Base-by-base conservation (phyloP, 2,797 vertebrate genomes). In the Falco rusticolus region DNA sequence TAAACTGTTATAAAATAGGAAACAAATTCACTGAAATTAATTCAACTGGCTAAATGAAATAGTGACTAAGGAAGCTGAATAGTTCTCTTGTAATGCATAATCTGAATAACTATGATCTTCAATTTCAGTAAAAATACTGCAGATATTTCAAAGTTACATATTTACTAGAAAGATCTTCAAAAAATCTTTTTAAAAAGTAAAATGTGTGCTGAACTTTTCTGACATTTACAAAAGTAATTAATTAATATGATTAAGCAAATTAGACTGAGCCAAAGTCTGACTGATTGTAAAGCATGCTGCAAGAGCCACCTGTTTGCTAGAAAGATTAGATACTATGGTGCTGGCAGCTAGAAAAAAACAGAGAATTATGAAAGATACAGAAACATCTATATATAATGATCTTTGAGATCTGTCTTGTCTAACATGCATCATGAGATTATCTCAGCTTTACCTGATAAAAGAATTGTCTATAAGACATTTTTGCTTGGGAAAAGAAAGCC, bases 161-260 rank as follows among this genome's bases (percentile, higher is more conserved):
- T 97, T 97, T 97, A 89, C 94, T 69, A 91, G 84, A 93, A 95
- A 91, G 82, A 94, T 91, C 90, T 91, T 88, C 13, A 86, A 79
- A 96, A 96, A 89, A 69, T 48, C 92, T 91, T 96, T 95, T 94
- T 84, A 31, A 93, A 93, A 97, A 97, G 94, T 96, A 97, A 95
- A 97, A 97, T 95, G 79, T 93, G 90, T 53, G 16, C 87, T 97
- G 95, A 97, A 97, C 96, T 97, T 97, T 96, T 97, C 95, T 97
- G 96, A 97, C 96, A 97, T 97, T 97, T 97, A 97, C 94, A 95
- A 96, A 97, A 97, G 96, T 97, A 96, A 97, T 97, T 97, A 97
- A 97, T 97, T 97, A 97, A 97, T 97, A 97, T 97, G 96, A 97
- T 97, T 97, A 97, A 96, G 96, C 96, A 97, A 97, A 97, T 97